Evolutionary conservation across 2,888 invertebrate genomes (phyloP), one percentile per base, ranked within the genome.

Genomic region (Aelia acuminata): DNA sequence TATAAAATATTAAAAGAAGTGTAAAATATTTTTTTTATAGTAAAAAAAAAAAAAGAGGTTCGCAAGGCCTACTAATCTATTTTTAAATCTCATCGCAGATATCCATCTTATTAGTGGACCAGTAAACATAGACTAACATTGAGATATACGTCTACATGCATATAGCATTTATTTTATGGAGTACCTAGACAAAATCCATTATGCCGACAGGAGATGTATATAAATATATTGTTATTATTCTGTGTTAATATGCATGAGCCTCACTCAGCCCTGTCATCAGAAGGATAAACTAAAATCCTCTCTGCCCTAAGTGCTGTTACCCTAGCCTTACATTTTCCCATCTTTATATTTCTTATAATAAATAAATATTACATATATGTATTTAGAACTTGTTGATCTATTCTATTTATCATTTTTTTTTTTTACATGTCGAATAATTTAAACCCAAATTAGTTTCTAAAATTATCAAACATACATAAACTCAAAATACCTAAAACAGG

Each of bases 161-260:
- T 26, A 57, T 13, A 26, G 57, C 57, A 57, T 57, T 57, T 57
- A 57, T 57, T 57, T 57, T 57, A 57, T 10, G 26, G 20, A 18
- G 57, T 26, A 57, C n/a, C 57, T 57, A 57, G n/a, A 57, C 57
- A 57, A 57, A 57, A 57, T 57, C 57, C 57, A 57, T 57, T 57
- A 57, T n/a, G 13, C 13, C 26, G 3, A n/a, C n/a, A n/a, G 7
- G 13, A 13, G 2, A 57, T 11, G 26, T 57, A 26, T 57, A 57
- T 57, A 57, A 26, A 57, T 1, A 57, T 57, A 57, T 57, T 26
- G n/a, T 26, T 57, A 57, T 57, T 57, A 57, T 57, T 57, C 26
- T 26, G 26, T 13, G 26, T 57, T 57, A 57, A 57, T 57, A 57
- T 57, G 57, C 57, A 57, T 57, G 57, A 57, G 57, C 2, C 4